These are phyloP conservation scores for Dendronephthya gigantea DNA, from an alignment of 64 coral and sea anemone genomes.

Conservation along the genomic window DNA sequence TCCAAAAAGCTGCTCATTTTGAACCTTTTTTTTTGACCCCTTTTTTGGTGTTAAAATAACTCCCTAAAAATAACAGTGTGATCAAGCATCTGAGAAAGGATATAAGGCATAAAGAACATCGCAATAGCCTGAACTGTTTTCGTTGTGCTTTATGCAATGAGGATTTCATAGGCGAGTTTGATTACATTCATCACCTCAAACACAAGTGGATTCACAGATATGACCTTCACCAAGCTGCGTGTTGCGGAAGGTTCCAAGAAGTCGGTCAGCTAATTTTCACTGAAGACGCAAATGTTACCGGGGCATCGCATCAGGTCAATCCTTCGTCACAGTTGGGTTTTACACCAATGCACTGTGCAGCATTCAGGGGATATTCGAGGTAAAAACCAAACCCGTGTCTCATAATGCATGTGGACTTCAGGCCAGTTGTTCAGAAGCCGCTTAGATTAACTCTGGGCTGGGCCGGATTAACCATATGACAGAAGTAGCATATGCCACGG, in stretches of 20 bases:
- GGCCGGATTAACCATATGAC: too few species aligned
- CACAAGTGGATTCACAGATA: slow-evolving; percentile 31
- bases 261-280: slow-evolving; percentile 31
- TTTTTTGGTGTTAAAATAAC: too few species aligned
- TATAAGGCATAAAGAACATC: neutral
- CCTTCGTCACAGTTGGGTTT: slow-evolving; percentile 10
- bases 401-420: neutral
- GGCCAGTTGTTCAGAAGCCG: too few species aligned
- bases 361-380: slow-evolving; percentile 47
- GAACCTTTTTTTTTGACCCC: too few species aligned
- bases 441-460: too few species aligned
- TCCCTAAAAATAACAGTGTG: too few species aligned
- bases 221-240: slow-evolving; percentile 57
- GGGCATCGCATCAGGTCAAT: slow-evolving; percentile 33
- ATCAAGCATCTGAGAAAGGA: slow-evolving; percentile 37
- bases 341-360: slow-evolving; percentile 66
- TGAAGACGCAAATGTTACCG: slow-evolving; percentile 22
- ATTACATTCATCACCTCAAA: slow-evolving; percentile 47
- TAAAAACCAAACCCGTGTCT: neutral
- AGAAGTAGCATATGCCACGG: too few species aligned
- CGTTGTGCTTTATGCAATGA: slow-evolving; percentile 19
- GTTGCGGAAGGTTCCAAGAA: slow-evolving; percentile 34
- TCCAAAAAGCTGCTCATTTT: too few species aligned
- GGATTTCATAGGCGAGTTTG: neutral
- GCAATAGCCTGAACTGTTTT: neutral